Evolutionary conservation across 64 coral and sea anemone species (phyloP).

Genomic region (Porites lutea): DNA sequence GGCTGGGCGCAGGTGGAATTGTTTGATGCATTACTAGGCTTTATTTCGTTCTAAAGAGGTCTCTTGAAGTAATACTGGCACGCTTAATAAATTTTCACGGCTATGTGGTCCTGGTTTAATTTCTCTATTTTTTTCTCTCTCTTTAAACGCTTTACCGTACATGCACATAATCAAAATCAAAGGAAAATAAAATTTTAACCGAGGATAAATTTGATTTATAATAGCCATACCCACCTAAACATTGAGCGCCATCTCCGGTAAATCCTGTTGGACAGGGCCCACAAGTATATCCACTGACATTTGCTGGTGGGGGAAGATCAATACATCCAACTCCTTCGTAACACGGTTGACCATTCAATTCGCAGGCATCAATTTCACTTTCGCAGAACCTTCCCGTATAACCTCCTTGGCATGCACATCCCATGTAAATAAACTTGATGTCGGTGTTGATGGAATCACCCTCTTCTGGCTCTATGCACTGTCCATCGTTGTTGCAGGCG

Average conservation of each 20-base stretch:
- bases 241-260: neutral
- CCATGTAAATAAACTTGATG: conserved; percentile 20
- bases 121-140: no score
- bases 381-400: conserved; percentile 51
- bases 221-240: neutral
- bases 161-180: no score
- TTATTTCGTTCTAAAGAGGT: no score
- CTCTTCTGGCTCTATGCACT: conserved; percentile 20
- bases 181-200: no score
- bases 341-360: conserved; percentile 38
- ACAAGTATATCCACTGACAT: conserved; percentile 41
- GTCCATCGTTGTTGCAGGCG: conserved; percentile 34
- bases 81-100: no score
- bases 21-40: no score
- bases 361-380: conserved; percentile 56
- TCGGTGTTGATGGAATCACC: conserved; percentile 4
- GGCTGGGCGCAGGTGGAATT: no score
- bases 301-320: conserved; percentile 23
- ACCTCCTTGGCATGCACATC: conserved; percentile 25
- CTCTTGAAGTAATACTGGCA: no score
- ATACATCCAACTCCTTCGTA: conserved; percentile 30
- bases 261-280: conserved; percentile 20
- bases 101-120: no score
- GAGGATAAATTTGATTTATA: no score
- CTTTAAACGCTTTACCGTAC: no score